Percentiles rank a stretch among this genome's conserved stretches.
Evolutionary conservation across 1,140 invertebrate genomes (phyloP).

Genomic region (Drosophila sp.): DNA sequence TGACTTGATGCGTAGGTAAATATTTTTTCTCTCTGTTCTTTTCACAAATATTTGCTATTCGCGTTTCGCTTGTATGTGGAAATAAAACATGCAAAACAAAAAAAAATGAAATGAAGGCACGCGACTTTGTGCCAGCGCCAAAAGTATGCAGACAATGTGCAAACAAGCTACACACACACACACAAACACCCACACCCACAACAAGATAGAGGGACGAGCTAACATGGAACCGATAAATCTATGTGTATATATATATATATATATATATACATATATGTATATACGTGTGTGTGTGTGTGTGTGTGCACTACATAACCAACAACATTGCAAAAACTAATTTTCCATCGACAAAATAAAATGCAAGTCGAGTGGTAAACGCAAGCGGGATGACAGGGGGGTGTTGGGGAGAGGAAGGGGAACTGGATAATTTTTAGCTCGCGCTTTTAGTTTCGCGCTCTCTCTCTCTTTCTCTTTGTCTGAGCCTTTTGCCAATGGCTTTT

Average conservation of each 20-base stretch:
- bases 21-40: conserved; percentile 57
- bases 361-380: conserved; percentile 3
- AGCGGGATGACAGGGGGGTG: background rate
- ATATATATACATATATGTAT: conserved; percentile 13
- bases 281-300: conserved; percentile 23
- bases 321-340: conserved; percentile 71
- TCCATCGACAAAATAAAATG: conserved; percentile 73
- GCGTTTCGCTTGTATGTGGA: conserved; percentile 29
- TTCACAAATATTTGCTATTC: conserved; percentile 59
- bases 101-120: conserved; percentile 61
- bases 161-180: conserved; percentile 55
- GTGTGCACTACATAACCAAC: conserved; percentile 8
- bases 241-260: conserved; percentile 13
- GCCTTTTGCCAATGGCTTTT: conserved; percentile 61
- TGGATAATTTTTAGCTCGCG: conserved; percentile 53
- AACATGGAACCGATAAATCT: conserved; percentile 46
- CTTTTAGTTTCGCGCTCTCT: conserved; percentile 44
- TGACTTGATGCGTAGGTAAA: conserved; percentile 39
- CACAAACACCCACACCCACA: conserved; percentile 11
- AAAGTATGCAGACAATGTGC: conserved; percentile 81
- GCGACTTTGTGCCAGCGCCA: conserved; percentile 72
- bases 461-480: too few species aligned
- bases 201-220: background rate
- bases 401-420: conserved; percentile 1
- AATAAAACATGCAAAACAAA: conserved; percentile 11